Conservation (phyloP, 53 echinoderm and acorn worm species). For the Luidia sarsii region DNA sequence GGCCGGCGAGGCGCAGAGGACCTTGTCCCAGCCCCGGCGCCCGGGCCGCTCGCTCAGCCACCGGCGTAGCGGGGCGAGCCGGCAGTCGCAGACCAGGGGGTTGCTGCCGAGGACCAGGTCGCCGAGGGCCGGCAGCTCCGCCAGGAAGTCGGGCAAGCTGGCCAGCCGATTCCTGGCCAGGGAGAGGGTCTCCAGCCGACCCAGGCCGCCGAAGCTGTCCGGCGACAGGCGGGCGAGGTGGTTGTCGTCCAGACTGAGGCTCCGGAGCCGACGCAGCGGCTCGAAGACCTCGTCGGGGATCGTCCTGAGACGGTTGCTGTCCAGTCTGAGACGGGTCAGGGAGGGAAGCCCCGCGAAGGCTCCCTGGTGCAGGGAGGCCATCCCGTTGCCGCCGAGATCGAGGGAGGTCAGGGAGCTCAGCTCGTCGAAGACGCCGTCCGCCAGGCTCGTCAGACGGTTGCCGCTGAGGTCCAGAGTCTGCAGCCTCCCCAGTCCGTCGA, state of each 20-base stretch:
- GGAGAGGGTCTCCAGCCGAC: conserved; percentile 29
- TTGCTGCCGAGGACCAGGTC: conserved; percentile 42
- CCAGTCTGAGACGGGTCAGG: conserved; percentile 48
- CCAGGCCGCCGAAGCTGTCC: conserved; percentile 47
- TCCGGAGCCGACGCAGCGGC: conserved; percentile 32
- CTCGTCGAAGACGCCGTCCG: conserved; percentile 44
- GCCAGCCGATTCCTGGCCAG: conserved; percentile 54
- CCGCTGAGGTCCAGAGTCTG: conserved; percentile 55
- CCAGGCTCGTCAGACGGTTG: conserved; percentile 39
- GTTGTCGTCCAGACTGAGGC: conserved; percentile 46
- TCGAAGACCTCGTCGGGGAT: conserved; percentile 57
- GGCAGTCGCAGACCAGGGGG: conserved; percentile 68
- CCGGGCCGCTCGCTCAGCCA: conserved; percentile 35
- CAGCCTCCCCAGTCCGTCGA: conserved; percentile 44
- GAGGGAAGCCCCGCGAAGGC: conserved; percentile 58
- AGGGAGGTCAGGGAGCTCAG: conserved; percentile 46
- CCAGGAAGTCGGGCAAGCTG: conserved; percentile 44
- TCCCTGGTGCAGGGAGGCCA: conserved; percentile 32
- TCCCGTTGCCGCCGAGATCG: conserved; percentile 52
- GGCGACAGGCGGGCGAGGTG: conserved; percentile 22
- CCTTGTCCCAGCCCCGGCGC: not conserved
- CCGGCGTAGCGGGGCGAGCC: conserved; percentile 32
- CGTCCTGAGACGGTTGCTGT: conserved; percentile 51
- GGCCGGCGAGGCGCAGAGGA: conserved; percentile 34
- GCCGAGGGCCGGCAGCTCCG: conserved; percentile 3